Evolutionary conservation across 37 sponge, comb jelly and placozoan genomes (phyloP).

Genomic region (Agelas oroides): DNA sequence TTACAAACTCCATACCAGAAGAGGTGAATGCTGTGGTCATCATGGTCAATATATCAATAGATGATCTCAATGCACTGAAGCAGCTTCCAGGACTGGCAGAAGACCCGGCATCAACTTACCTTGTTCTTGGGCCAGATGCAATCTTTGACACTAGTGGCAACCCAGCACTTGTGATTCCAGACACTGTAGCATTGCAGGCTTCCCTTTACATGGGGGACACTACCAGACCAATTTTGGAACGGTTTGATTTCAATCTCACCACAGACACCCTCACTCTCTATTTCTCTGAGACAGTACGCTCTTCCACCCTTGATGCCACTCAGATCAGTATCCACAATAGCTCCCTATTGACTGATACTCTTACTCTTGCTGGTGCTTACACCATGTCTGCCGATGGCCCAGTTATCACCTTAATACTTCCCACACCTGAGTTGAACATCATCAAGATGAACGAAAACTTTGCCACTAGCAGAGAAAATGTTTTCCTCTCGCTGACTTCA

Average conservation of each 20-base stretch:
- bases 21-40: slow-evolving; percentile 44
- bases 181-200: slow-evolving; percentile 53
- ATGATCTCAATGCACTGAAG: slow-evolving; percentile 85
- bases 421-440: slow-evolving; percentile 60
- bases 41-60: slow-evolving; percentile 52
- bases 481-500: slow-evolving; percentile 60
- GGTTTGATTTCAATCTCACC: slow-evolving; percentile 70
- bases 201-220: slow-evolving; percentile 57
- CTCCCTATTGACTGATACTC: slow-evolving; percentile 1
- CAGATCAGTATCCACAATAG: slow-evolving; percentile 73
- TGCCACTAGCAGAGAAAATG: slow-evolving; percentile 52
- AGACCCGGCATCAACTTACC: slow-evolving; percentile 42
- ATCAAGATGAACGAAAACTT: slow-evolving; percentile 70
- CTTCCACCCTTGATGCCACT: slow-evolving; percentile 66
- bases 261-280: slow-evolving; percentile 67
- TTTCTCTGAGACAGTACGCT: slow-evolving; percentile 86
- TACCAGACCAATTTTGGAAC: slow-evolving; percentile 52
- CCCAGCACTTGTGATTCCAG: slow-evolving; percentile 48
- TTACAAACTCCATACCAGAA: slow-evolving; percentile 36
- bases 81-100: slow-evolving; percentile 46
- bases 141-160: slow-evolving; percentile 75
- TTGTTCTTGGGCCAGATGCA: slow-evolving; percentile 58
- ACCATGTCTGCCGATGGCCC: slow-evolving; percentile 49
- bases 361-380: slow-evolving; percentile 65
- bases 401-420: slow-evolving; percentile 37